Base-by-base conservation (phyloP, 2,113 vertebrate species). In the Sapajus apella region DNA sequence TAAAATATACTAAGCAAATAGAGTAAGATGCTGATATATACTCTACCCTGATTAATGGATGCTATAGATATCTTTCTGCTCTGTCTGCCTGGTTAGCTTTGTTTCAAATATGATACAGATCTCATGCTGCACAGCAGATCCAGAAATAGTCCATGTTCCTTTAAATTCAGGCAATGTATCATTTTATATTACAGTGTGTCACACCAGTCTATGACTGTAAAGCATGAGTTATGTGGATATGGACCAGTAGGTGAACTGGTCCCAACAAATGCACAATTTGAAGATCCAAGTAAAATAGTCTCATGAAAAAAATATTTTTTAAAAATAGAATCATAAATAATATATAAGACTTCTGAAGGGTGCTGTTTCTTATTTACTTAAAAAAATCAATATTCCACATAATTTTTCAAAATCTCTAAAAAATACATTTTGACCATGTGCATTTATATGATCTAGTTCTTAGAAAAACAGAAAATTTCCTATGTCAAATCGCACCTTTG, bases 91-190 rank as follows among this genome's bases (percentile, higher is more conserved):
- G 98, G 98, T 98, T 99, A 98, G 98, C 98, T 99, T 98, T 99
- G 98, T 98, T 98, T 99, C 97, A 98, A 98, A 98, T 98, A 95
- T 98, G 98, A 99, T 99, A 99, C 98, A 98, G 98, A 99, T 99
- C 98, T 98, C 97, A 98, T 95, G 93, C 98, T 96, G 97, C 98
- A 98, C 27, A 66, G 98, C 96, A 93, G 83, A 98, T 98, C 97
- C 98, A 97, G 98, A 98, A 99, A 98, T 97, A 98, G 98, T 97
- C 97, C 25, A 0, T 98, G 98, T 99, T 98, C 97, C 98, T 99
- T 98, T 98, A 99, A 99, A 99, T 98, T 99, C 98, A 98, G 97
- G 98, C 98, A 98, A 99, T 99, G 98, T 72, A 99, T 99, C 99
- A 99, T 98, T 98, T 98, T 98, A 98, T 98, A 98, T 98, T 98